These are phyloP conservation scores for Thunnus maccoyii DNA, from an alignment of 2,113 vertebrate genomes.

Conservation along the genomic window DNA sequence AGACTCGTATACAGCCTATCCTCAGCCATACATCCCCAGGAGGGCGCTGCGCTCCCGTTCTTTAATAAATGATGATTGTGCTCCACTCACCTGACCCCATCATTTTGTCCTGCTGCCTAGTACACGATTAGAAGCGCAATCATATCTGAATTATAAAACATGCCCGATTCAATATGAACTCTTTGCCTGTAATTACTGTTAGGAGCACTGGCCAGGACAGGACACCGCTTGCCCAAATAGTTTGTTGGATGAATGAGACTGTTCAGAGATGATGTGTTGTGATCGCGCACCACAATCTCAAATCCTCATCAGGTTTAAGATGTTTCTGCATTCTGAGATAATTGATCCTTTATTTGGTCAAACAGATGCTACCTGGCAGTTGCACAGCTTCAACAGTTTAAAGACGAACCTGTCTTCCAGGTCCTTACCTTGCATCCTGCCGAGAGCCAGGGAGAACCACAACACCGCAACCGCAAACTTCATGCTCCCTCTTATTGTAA, in stretches of 20 bases:
- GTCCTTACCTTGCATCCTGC: conserved; percentile 77
- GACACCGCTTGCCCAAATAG: neutral
- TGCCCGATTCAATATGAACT: neutral
- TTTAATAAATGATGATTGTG: conserved; percentile 61
- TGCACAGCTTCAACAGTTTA: conserved; percentile 32
- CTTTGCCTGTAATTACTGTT: fast-evolving
- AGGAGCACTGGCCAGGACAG: neutral
- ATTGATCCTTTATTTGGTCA: neutral
- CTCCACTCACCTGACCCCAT: conserved; percentile 59
- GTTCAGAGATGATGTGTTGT: neutral
- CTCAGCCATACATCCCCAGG: conserved; percentile 46
- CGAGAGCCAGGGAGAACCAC: conserved; percentile 65
- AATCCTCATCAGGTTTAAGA: too few species aligned
- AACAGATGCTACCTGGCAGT: neutral
- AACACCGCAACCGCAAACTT: conserved; percentile 76
- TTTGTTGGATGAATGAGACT: neutral
- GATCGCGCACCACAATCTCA: neutral
- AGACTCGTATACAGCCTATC: neutral
- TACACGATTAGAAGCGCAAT: conserved; percentile 16
- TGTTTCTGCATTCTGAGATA: neutral
- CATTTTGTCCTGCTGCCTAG: conserved; percentile 10
- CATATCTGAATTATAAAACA: neutral
- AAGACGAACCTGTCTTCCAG: neutral
- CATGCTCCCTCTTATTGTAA: conserved; percentile 64
- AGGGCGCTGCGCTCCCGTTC: conserved; percentile 62